phyloP scores from a whole-genome alignment of 2,888 invertebrate genomes.

The Strigamia maritima region DNA sequence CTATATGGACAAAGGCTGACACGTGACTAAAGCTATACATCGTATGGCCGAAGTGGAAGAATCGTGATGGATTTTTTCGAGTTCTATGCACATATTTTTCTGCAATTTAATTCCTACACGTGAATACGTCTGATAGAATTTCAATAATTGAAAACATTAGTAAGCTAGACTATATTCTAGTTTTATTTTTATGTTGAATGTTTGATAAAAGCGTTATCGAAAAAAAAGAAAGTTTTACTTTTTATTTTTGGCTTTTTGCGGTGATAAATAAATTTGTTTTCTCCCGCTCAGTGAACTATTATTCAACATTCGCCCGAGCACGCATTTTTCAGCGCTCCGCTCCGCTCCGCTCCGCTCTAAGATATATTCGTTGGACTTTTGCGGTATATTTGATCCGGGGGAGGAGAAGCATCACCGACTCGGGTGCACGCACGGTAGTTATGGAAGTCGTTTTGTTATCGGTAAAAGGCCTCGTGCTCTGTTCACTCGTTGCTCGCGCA shows the following conservation, averaged over 20 bases:
- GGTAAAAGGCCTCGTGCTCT: slow-evolving; percentile 18
- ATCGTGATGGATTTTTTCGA: background rate
- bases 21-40: background rate
- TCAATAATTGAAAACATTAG: too few relatives aligned
- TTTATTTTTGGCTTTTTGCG: background rate
- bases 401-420: slow-evolving; percentile 15
- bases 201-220: too few relatives aligned
- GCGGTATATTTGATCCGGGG: slow-evolving; percentile 23
- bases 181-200: too few relatives aligned
- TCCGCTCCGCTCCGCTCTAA: too few relatives aligned
- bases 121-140: too few relatives aligned
- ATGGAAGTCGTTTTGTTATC: slow-evolving; percentile 25
- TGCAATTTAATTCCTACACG: background rate
- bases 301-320: background rate
- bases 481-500: slow-evolving; percentile 22
- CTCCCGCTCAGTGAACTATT: slow-evolving; percentile 6
- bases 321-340: slow-evolving; percentile 5
- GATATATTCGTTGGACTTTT: slow-evolving; percentile 5
- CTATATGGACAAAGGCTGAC: background rate
- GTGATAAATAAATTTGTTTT: slow-evolving; percentile 26
- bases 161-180: too few relatives aligned
- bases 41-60: background rate
- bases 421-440: slow-evolving; percentile 15
- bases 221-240: background rate
- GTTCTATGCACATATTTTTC: background rate